phyloP scores from a whole-genome alignment of 2,888 invertebrate species.

The Orthosia gracilis region DNA sequence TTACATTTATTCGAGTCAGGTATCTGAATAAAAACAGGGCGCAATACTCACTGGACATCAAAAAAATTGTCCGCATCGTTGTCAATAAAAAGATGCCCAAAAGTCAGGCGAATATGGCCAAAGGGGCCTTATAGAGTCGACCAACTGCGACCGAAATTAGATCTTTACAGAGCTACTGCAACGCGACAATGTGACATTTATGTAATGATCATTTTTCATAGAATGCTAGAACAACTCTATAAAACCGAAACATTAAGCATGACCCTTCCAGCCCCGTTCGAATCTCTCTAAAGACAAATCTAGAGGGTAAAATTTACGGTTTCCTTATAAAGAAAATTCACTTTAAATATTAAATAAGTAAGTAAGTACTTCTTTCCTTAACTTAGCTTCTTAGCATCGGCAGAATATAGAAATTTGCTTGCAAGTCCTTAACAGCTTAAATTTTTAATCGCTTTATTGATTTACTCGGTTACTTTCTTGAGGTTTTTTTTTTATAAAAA shows the following conservation, averaged over 20 bases:
- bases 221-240: too few species aligned
- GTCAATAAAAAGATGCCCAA: too few species aligned
- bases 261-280: neutral
- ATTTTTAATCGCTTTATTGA: slow-evolving; percentile 67
- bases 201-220: too few species aligned
- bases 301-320: slow-evolving; percentile 21
- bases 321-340: slow-evolving; percentile 39
- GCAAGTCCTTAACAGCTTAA: slow-evolving; percentile 35
- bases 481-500: slow-evolving; percentile 48
- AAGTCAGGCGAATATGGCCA: too few species aligned
- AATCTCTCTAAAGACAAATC: slow-evolving; percentile 39
- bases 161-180: too few species aligned
- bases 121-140: too few species aligned
- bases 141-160: too few species aligned
- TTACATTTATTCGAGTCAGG: too few species aligned
- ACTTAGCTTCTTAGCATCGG: slow-evolving; percentile 34
- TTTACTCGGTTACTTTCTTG: slow-evolving; percentile 52
- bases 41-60: neutral
- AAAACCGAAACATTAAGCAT: neutral
- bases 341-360: slow-evolving; percentile 52
- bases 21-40: too few species aligned
- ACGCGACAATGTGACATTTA: too few species aligned
- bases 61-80: too few species aligned
- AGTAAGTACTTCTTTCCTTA: slow-evolving; percentile 42
- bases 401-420: slow-evolving; percentile 48